Percentiles rank a stretch among this genome's conserved stretches.
These are phyloP conservation scores for Colletes gigas DNA, from an alignment of 1,140 invertebrate genomes.

Conservation along the genomic window DNA sequence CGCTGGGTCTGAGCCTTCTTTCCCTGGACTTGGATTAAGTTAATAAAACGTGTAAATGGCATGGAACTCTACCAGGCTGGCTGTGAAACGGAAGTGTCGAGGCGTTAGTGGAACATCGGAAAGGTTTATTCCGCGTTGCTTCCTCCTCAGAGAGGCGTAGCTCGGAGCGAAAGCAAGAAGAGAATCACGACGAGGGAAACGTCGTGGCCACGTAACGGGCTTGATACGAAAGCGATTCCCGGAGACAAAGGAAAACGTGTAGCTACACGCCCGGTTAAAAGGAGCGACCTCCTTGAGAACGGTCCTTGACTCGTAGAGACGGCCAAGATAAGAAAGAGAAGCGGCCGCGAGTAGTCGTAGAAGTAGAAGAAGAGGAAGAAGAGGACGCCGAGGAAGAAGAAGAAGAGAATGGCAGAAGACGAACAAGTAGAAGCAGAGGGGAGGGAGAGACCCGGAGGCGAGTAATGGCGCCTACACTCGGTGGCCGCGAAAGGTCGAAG, in stretches of 20 bases:
- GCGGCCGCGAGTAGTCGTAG: constrained; percentile 56
- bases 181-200: constrained; percentile 12
- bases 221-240: constrained; percentile 46
- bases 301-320: constrained; percentile 80
- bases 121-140: not conserved
- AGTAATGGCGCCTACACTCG: constrained; percentile 69
- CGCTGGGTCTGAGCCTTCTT: too few species aligned
- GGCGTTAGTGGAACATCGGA: too few species aligned
- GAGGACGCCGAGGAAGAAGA: constrained; percentile 49
- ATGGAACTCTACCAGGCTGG: too few species aligned
- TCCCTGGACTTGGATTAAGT: too few species aligned
- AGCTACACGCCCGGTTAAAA: constrained; percentile 64
- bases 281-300: constrained; percentile 81
- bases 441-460: constrained; percentile 37
- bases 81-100: too few species aligned
- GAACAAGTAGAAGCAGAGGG: constrained; percentile 31
- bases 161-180: not conserved
- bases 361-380: constrained; percentile 64
- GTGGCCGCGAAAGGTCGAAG: constrained; percentile 64
- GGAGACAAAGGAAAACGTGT: constrained; percentile 62
- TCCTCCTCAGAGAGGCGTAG: not conserved
- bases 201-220: constrained; percentile 18
- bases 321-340: constrained; percentile 59
- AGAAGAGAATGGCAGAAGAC: constrained; percentile 31
- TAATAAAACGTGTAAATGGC: too few species aligned